Evolutionary conservation across 1,140 invertebrate species (phyloP), one percentile per base, ranked within the genome.

Genomic region (Pogonognathellus flavescens): DNA sequence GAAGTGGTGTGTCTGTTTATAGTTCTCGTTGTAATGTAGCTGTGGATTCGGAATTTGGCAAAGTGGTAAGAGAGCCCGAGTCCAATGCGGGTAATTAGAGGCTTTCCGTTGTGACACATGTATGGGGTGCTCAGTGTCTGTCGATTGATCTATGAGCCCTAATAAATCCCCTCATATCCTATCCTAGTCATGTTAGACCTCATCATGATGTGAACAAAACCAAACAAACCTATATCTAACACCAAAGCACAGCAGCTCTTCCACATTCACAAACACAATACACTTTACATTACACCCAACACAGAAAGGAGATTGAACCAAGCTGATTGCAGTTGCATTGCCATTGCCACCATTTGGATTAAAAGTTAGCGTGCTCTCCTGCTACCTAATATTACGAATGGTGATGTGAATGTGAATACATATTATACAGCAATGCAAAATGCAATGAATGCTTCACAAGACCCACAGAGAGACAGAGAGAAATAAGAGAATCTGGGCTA

Each of bases 51-150:
- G 41, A 76, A 41, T 81, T 59, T 81, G 62, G 70, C 66, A 66
- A 84, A 55, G 72, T 76, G 72, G 70, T 55, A 31, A 53, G 52
- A 84, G 84, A 80, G 22, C 62, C 22, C 41, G 80, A 81, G 59
- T 84, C 70, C 31, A 83, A 84, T 84, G 85, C 85, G 85, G 82
- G 85, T 86, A 86, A 86, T 86, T 86, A 86, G 85, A 84, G 82
- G 82, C 80, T 86, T 84, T 83, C 72, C 82, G 57, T 84, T 84
- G 82, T 86, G 85, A 86, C 82, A 86, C 70, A 84, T 84, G 85
- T 83, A 82, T 83, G 70, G 82, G 82, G 50, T 80, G 55, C 80
- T 72, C 62, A 84, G 31, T 80, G 66, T 86, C 85, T 80, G 62
- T 76, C 81, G 82, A 84, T 86, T 84, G 81, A 84, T 86, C 81